Conservation (phyloP, 2,113 vertebrate genomes). For the Alligator sinensis region DNA sequence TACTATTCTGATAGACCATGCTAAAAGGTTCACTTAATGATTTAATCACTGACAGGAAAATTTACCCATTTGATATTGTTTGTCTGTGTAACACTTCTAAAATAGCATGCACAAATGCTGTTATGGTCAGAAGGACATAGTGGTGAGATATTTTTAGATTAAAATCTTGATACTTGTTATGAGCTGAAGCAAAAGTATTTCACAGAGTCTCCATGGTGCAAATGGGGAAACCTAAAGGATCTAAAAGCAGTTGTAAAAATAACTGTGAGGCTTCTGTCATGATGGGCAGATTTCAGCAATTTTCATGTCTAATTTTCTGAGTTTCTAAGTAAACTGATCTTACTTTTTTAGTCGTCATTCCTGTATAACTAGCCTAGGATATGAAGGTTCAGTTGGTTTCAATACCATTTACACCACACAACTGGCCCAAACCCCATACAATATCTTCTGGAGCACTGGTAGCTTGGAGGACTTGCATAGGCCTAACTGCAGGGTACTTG, state of each 20-base stretch:
- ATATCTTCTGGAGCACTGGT: not conserved
- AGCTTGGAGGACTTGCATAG: not conserved
- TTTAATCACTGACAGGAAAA: not conserved
- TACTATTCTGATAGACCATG: no score
- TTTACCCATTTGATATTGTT: not conserved
- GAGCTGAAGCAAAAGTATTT: no score
- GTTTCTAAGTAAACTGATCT: fast-evolving
- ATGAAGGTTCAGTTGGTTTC: not conserved
- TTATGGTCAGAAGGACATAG: fast-evolving
- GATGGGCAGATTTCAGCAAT: not conserved
- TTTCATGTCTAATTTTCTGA: not conserved
- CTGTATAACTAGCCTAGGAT: not conserved
- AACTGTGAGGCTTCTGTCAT: no score
- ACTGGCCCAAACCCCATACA: not conserved
- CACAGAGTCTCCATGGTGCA: no score
- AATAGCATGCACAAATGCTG: no score
- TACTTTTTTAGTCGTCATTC: fast-evolving
- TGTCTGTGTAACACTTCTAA: not conserved
- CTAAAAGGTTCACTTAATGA: not conserved
- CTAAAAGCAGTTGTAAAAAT: not conserved
- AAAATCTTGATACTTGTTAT: no score
- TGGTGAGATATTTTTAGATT: not conserved
- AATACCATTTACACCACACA: not conserved
- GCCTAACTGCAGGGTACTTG: no score
- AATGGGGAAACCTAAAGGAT: not conserved